A percentile compares a stretch with the other conserved stretches of the same genome.
Evolutionary conservation across 2,797 vertebrate genomes (phyloP).

Genomic region (Argentina silus): DNA sequence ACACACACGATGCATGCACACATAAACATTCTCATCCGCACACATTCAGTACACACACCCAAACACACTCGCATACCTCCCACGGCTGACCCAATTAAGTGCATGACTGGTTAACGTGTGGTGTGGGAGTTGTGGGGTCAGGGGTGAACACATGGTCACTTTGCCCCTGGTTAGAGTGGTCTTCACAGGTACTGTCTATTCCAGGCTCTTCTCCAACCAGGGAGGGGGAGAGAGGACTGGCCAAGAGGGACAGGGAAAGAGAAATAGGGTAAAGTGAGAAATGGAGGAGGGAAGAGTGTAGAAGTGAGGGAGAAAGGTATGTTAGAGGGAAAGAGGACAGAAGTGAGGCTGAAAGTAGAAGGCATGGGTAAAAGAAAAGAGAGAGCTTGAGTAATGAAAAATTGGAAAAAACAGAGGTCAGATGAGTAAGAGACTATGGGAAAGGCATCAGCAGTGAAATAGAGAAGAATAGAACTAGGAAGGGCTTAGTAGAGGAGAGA

Average conservation of each 20-base stretch:
- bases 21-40: background rate
- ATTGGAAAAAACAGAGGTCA: no score
- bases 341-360: background rate
- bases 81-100: conserved; percentile 15
- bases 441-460: background rate
- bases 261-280: background rate
- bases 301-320: no score
- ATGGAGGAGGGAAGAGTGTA: background rate
- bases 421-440: background rate
- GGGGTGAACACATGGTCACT: conserved; percentile 2
- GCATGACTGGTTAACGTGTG: background rate
- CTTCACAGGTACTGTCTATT: background rate
- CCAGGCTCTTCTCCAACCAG: background rate
- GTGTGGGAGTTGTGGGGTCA: conserved; percentile 1
- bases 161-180: background rate
- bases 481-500: background rate
- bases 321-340: background rate
- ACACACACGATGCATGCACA: background rate
- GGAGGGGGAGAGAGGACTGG: background rate
- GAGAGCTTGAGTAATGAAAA: no score
- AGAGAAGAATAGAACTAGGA: background rate
- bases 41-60: background rate
- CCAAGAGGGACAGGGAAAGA: background rate
- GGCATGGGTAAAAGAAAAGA: background rate
- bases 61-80: background rate